Conservation (phyloP, 1,140 invertebrate genomes). For the Aphidius gifuensis region DNA sequence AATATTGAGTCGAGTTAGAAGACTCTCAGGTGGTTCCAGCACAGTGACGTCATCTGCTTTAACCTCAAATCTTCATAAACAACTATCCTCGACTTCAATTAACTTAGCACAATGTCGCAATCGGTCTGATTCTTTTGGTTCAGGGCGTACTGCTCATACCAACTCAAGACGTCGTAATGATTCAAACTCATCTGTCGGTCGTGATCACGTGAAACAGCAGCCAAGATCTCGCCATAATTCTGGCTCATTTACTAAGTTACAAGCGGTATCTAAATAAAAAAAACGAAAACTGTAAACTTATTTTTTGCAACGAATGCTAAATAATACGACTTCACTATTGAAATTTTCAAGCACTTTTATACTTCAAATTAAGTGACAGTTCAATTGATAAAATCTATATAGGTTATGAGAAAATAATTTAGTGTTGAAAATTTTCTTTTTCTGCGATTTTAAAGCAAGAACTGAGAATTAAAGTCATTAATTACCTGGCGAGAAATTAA, state of each 20-base stretch:
- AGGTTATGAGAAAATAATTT: too few relatives aligned
- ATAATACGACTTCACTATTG: too few relatives aligned
- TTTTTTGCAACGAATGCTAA: too few relatives aligned
- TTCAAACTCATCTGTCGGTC: constrained; percentile 26
- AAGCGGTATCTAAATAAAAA: constrained; percentile 24
- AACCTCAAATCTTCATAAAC: constrained; percentile 27
- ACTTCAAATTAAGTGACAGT: too few relatives aligned
- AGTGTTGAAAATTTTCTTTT: too few relatives aligned
- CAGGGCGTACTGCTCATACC: constrained; percentile 36
- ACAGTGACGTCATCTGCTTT: constrained; percentile 33
- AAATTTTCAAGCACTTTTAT: too few relatives aligned
- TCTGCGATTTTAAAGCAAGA: too few relatives aligned
- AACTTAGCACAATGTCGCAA: constrained; percentile 43
- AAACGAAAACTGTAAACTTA: too few relatives aligned
- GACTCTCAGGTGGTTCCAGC: constrained; percentile 48
- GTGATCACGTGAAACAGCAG: constrained; percentile 36
- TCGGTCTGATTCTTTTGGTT: constrained; percentile 48
- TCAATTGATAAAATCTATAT: too few relatives aligned
- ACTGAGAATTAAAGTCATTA: too few relatives aligned
- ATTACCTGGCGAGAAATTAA: too few relatives aligned
- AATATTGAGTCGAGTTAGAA: constrained; percentile 40
- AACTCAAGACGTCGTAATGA: constrained; percentile 24
- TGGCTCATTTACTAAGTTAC: constrained; percentile 38
- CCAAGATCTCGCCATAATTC: constrained; percentile 40
- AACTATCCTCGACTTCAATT: constrained; percentile 28